These are phyloP conservation scores for Plagiodera versicolora DNA, from an alignment of 2,888 invertebrate genomes.

Conservation along the genomic window DNA sequence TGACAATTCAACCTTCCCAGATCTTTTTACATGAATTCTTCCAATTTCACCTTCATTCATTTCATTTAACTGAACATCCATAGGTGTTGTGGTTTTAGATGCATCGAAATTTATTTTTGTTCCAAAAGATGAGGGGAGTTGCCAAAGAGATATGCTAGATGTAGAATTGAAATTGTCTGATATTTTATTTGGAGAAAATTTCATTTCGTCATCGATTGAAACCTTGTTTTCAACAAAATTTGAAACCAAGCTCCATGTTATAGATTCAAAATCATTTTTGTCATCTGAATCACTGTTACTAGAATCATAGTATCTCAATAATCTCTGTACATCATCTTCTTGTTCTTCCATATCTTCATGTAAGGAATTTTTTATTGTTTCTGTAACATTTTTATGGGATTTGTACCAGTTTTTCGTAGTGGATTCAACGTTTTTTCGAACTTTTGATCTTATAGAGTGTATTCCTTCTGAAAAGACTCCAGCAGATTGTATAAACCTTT, in stretches of 20 bases:
- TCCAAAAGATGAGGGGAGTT: slow-evolving; percentile 50
- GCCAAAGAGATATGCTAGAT: slow-evolving; percentile 43
- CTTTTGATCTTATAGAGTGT: slow-evolving; percentile 8
- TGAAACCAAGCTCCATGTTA: slow-evolving; percentile 17
- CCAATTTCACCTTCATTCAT: slow-evolving; percentile 31
- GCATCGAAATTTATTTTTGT: slow-evolving; percentile 13
- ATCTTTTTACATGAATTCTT: slow-evolving; percentile 28
- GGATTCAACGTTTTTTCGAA: not conserved
- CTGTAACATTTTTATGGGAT: slow-evolving; percentile 27
- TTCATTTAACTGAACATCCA: slow-evolving; percentile 23
- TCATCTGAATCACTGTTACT: slow-evolving; percentile 24
- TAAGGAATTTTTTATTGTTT: slow-evolving; percentile 35
- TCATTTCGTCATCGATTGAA: slow-evolving; percentile 8
- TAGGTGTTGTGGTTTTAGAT: slow-evolving; percentile 6
- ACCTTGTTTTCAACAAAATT: slow-evolving; percentile 14
- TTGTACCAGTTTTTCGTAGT: not conserved
- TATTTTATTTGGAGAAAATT: not conserved
- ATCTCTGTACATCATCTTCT: slow-evolving; percentile 14
- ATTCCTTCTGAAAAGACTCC: slow-evolving; percentile 32
- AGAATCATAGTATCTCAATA: slow-evolving; percentile 15
- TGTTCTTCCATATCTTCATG: slow-evolving; percentile 2
- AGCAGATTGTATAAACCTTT: slow-evolving; percentile 25
- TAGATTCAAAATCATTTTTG: slow-evolving; percentile 16
- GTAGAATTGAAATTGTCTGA: slow-evolving; percentile 35
- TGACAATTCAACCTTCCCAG: slow-evolving; percentile 27